Percentiles rank a stretch among this genome's conserved stretches.
Evolutionary conservation across 2,888 invertebrate genomes (phyloP).

Genomic region (Lasioglossum lativentre): DNA sequence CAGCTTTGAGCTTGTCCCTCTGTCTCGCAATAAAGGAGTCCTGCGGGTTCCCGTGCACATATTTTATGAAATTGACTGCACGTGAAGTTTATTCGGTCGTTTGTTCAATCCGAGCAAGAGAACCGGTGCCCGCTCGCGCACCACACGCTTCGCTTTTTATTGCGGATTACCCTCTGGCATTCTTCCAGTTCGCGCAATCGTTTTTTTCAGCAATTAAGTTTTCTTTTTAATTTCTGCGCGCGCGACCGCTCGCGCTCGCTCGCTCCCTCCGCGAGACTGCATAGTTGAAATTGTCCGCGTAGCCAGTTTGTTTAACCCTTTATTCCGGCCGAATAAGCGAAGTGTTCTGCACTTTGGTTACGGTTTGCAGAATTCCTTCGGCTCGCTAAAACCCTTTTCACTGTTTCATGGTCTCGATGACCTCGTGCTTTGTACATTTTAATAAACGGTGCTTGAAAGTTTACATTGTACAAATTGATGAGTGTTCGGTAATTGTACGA

Average conservation of each 20-base stretch:
- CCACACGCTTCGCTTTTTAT: background rate
- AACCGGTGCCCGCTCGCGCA: background rate
- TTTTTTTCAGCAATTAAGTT: constrained; percentile 7
- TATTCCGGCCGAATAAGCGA: background rate
- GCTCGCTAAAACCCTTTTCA: background rate
- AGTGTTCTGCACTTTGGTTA: background rate
- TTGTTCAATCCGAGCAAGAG: background rate
- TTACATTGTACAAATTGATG: background rate
- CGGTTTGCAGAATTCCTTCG: background rate
- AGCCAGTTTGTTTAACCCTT: constrained; percentile 4
- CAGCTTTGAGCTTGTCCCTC: background rate
- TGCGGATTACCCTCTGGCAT: constrained; percentile 3
- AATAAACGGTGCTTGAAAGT: background rate
- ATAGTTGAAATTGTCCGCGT: background rate
- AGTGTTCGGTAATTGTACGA: too few relatives aligned
- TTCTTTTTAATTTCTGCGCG: background rate
- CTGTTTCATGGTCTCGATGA: background rate
- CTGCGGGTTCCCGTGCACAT: background rate
- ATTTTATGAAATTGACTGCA: constrained; percentile 14
- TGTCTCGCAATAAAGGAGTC: background rate
- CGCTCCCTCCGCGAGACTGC: background rate
- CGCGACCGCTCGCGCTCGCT: too few relatives aligned
- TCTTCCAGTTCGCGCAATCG: constrained; percentile 7
- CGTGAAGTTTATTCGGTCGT: constrained; percentile 13
- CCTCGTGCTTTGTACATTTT: background rate